These are phyloP conservation scores for Bovichtus variegatus DNA, from an alignment of 2,797 vertebrate genomes.

Conservation along the genomic window DNA sequence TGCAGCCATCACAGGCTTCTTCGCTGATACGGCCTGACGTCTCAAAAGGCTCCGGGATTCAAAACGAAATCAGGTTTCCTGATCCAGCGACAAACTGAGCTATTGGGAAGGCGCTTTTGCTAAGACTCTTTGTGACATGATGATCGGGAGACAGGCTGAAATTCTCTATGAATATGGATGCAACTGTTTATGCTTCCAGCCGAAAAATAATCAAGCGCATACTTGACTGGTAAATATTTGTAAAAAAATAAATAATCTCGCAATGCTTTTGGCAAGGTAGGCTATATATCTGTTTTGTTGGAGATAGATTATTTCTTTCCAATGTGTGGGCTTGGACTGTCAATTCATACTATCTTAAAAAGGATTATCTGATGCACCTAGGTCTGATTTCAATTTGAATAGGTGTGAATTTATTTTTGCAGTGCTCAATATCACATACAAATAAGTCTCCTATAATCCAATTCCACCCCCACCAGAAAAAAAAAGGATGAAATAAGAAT, in stretches of 20 bases:
- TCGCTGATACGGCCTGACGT: constrained; percentile 81
- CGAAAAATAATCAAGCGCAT: constrained; percentile 75
- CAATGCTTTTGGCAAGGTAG: constrained; percentile 75
- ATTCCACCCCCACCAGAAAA: constrained; percentile 83
- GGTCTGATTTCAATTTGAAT: constrained; percentile 91
- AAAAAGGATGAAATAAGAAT: constrained; percentile 85
- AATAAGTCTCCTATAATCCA: constrained; percentile 88
- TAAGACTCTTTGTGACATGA: constrained; percentile 86
- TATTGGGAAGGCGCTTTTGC: constrained; percentile 81
- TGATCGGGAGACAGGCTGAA: constrained; percentile 81
- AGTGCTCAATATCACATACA: constrained; percentile 87
- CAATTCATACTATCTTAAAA: constrained; percentile 87
- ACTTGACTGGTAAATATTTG: constrained; percentile 82
- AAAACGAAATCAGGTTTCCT: constrained; percentile 86
- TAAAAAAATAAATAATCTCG: constrained; percentile 62
- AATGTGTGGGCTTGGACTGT: constrained; percentile 83
- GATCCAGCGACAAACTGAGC: constrained; percentile 83
- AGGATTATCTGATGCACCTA: constrained; percentile 88
- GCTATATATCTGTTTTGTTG: constrained; percentile 76
- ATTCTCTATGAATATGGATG: constrained; percentile 88
- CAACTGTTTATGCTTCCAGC: constrained; percentile 80
- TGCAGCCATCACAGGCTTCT: constrained; percentile 78
- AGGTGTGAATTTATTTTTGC: constrained; percentile 89
- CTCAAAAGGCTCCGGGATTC: constrained; percentile 81
- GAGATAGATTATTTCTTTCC: constrained; percentile 80